These are phyloP conservation scores for Minunthozetes semirufus DNA, from an alignment of 2,888 invertebrate species.

Conservation along the genomic window DNA sequence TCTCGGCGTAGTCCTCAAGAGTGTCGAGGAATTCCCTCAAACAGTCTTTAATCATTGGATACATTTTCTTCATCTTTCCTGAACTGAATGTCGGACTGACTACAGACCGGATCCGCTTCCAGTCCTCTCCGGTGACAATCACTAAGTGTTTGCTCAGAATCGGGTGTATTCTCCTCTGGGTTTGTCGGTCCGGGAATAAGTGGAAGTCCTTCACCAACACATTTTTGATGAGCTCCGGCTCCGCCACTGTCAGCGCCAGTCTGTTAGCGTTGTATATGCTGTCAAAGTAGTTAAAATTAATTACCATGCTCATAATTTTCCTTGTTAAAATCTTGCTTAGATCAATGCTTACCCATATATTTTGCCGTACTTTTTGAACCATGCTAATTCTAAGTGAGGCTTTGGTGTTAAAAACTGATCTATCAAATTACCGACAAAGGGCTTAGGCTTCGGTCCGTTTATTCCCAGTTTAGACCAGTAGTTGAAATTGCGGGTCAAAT, in stretches of 20 bases:
- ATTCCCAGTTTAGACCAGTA: slow-evolving; percentile 31
- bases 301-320: neutral
- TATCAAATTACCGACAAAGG: neutral
- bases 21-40: neutral
- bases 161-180: neutral
- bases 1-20: neutral
- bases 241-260: slow-evolving; percentile 16
- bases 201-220: slow-evolving; percentile 32
- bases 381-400: neutral
- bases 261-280: neutral
- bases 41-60: neutral
- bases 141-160: neutral
- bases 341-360: slow-evolving; percentile 26
- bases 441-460: slow-evolving; percentile 24
- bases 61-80: slow-evolving; percentile 18
- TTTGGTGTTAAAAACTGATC: neutral
- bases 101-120: slow-evolving; percentile 10
- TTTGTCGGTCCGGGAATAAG: neutral
- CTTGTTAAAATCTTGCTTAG: neutral
- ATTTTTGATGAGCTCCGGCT: slow-evolving; percentile 28
- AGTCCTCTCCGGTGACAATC: neutral
- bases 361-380: slow-evolving; percentile 24
- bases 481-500: slow-evolving; percentile 14
- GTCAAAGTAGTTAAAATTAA: neutral
- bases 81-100: neutral